Conservation (phyloP, 2,113 vertebrate species). For the Micromys minutus region DNA sequence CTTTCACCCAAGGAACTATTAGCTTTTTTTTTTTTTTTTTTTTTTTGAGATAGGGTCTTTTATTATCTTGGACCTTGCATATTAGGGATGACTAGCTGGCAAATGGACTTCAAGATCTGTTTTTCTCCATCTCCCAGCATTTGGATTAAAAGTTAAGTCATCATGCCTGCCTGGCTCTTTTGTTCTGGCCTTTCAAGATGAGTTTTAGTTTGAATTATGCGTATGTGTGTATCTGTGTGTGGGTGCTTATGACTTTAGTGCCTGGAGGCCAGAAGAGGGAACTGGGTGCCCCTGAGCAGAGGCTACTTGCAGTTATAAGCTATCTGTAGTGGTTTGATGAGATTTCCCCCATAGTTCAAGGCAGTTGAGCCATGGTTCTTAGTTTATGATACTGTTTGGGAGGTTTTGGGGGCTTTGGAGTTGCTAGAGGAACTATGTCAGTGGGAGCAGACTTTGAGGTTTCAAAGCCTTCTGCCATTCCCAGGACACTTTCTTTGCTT, state of each 20-base stretch:
- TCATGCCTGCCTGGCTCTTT: not conserved
- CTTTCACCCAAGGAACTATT: not conserved
- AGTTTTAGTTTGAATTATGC: not conserved
- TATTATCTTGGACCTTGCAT: no score
- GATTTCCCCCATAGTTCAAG: not conserved
- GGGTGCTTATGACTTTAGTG: not conserved
- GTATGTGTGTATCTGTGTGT: not conserved
- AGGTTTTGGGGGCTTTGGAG: not conserved
- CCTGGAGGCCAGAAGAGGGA: not conserved
- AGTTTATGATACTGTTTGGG: not conserved
- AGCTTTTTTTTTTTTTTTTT: not conserved
- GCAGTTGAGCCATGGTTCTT: not conserved
- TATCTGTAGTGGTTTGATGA: not conserved
- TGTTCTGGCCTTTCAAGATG: not conserved
- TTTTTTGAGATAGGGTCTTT: not conserved
- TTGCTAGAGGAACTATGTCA: not conserved
- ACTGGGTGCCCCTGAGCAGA: no score
- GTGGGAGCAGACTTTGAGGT: not conserved
- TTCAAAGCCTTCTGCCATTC: not conserved
- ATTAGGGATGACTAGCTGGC: not conserved
- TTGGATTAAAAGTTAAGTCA: not conserved
- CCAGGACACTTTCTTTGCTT: not conserved
- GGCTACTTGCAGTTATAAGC: no score
- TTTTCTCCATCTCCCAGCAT: not conserved
- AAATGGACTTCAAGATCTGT: not conserved